Base-by-base conservation (phyloP, 1,140 invertebrate species). In the Hypsibius dujardini region DNA sequence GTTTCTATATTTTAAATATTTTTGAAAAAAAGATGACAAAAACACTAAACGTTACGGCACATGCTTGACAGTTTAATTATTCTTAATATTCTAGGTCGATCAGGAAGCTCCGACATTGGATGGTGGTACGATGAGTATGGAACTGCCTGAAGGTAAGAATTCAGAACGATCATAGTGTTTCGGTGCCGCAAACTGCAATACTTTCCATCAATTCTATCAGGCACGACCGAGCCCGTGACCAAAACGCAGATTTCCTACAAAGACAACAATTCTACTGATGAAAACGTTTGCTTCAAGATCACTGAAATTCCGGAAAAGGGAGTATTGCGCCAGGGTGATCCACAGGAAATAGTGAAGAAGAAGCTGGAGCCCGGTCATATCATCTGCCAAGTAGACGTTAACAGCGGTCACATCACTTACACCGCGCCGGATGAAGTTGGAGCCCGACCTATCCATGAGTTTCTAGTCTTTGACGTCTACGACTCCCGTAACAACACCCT, bases 301-400 rank as follows among this genome's bases (percentile, higher is more conserved):
- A 67, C 3, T 7, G 12, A 67, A 42, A 45, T 67, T 42, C 62
- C 62, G 62, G 62, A 67, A 67, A 45, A 67, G 62, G 62, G 62
- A 7, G 42, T 67, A 12, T 45, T 67, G 12, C 7, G 7, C 12
- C 62, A 45, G 3, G 62, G 62, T 12, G 62, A 12, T 42, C 62
- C 62, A 7, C 12, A 42, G 12, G 62, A 67, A 42, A 42, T 15
- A 7, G 42, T 67, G 59, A 72, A 47, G 2, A 59, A 47, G 71
- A 47, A 46, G 3, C 56, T 74, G 72, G n/a, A 46, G 46, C 46
- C 62, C 12, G 76, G 76, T 12, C 71, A 73, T n/a, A 70, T 70
- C 7, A 76, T 78, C 59, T 75, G 74, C 47, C 77, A 78, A 70
- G 70, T 59, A 12, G 77, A 78, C 60, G 74, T 78, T 70, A 77